phyloP scores from a whole-genome alignment of 2,797 vertebrate genomes.

The Cuculus canorus region DNA sequence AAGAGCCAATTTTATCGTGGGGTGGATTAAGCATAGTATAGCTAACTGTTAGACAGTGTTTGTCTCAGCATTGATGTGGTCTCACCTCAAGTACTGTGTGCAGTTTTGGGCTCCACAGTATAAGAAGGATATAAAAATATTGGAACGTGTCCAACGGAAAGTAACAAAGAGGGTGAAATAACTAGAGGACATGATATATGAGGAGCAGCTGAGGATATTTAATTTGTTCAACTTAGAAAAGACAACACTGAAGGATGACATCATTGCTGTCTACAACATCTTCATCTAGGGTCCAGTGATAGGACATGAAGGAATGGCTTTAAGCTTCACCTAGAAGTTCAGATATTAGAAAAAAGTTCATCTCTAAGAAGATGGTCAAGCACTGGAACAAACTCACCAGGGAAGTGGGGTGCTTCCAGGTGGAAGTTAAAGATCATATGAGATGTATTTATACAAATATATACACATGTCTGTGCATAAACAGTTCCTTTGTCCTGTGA shows the following conservation, averaged over 20 bases:
- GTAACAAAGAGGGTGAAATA: not conserved
- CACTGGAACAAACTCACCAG: not conserved
- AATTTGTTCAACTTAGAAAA: not conserved
- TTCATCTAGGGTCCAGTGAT: not conserved
- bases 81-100: not conserved
- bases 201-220: not conserved
- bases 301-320: not conserved
- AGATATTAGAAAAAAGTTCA: too few relatives aligned
- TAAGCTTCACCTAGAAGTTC: not conserved
- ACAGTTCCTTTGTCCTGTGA: not conserved
- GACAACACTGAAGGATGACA: not conserved
- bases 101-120: not conserved
- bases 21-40: not conserved
- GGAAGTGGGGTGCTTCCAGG: not conserved
- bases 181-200: not conserved
- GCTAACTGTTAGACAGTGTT: not conserved
- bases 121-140: not conserved
- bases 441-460: not conserved
- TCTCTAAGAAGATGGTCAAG: not conserved
- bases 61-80: not conserved
- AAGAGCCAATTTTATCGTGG: not conserved
- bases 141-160: not conserved
- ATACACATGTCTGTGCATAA: too few relatives aligned
- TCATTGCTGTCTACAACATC: not conserved
- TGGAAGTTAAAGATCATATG: not conserved